Evolutionary conservation across 2,797 vertebrate species (phyloP), one percentile per base, ranked within the genome.

Genomic region (Remorina albescens): DNA sequence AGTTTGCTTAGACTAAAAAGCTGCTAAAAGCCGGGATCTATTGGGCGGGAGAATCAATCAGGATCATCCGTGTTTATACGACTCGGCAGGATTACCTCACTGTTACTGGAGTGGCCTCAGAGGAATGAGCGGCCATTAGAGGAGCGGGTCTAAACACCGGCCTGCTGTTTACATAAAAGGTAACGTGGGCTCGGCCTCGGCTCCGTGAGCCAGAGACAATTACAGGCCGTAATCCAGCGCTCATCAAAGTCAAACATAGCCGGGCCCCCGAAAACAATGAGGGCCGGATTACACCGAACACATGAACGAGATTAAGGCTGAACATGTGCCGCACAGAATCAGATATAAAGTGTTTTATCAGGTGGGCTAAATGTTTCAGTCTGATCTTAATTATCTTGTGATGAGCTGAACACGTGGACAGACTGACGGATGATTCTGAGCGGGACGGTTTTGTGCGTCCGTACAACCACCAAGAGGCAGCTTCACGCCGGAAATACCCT

Each of bases 11-110:
- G 83, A 85, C 85, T 87, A 67, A 82, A 74, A 86, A 82, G 89
- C 85, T 86, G 84, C 75, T 91, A 90, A 94, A 91, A 93, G 90
- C 90, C 66, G 83, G 86, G 86, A 90, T 90, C 88, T 88, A 84
- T 89, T 13, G 75, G 87, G 85, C 23, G 74, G 85, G 75, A 57
- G 86, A 88, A 93, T 94, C 90, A 85, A 81, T 92, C 88, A 87
- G 88, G 88, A 83, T 89, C 85, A 86, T 91, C 85, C 57, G 4
- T 93, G 92, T 93, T 93, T 92, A 93, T 86, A 86, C 83, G 68
- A 84, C 84, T 87, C 83, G 54, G 84, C 76, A 23, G 88, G 85
- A 92, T 94, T 93, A 94, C 88, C 89, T 94, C 90, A 92, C 85
- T 83, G 87, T 88, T 87, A 88, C 87, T 85, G 77, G 82, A 89